These are phyloP conservation scores for Volucella bombylans DNA, from an alignment of 2,888 invertebrate genomes.

Conservation along the genomic window DNA sequence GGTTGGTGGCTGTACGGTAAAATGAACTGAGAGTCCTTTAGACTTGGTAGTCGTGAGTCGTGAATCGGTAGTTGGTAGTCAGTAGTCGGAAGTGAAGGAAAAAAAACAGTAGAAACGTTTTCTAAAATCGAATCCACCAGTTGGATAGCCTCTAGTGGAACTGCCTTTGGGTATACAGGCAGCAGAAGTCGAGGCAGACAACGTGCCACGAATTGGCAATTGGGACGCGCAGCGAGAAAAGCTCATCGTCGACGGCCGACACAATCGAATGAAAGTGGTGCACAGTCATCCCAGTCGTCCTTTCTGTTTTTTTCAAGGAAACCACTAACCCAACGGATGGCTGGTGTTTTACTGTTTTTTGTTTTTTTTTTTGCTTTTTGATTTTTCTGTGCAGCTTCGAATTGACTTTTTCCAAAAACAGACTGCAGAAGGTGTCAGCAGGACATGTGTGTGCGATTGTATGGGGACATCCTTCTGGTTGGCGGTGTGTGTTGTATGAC, in stretches of 20 bases:
- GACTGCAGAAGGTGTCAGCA: constrained; percentile 37
- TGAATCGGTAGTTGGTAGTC: background rate
- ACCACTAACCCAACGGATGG: constrained; percentile 1
- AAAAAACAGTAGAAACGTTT: constrained; percentile 44
- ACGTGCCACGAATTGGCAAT: constrained; percentile 71
- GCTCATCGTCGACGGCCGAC: constrained; percentile 14
- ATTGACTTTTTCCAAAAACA: constrained; percentile 60
- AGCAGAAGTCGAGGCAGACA: constrained; percentile 44
- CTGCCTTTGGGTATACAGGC: constrained; percentile 14
- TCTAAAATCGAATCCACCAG: constrained; percentile 73
- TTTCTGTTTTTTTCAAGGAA: constrained; percentile 17
- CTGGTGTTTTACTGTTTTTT: constrained; percentile 29
- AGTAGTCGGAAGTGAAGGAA: constrained; percentile 37
- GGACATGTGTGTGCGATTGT: constrained; percentile 48
- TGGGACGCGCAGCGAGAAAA: constrained; percentile 22
- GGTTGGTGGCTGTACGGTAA: constrained; percentile 30
- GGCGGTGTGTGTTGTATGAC: constrained; percentile 43
- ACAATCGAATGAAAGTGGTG: constrained; percentile 55
- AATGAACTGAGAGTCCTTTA: constrained; percentile 59
- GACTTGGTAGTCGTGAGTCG: background rate
- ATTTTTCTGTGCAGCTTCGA: constrained; percentile 39
- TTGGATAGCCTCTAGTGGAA: constrained; percentile 57
- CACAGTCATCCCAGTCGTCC: constrained; percentile 20
- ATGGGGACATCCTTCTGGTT: constrained; percentile 9
- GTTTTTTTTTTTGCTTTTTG: constrained; percentile 19